Conservation (phyloP, 1,140 invertebrate species). For the Pogonomyrmex barbatus region DNA sequence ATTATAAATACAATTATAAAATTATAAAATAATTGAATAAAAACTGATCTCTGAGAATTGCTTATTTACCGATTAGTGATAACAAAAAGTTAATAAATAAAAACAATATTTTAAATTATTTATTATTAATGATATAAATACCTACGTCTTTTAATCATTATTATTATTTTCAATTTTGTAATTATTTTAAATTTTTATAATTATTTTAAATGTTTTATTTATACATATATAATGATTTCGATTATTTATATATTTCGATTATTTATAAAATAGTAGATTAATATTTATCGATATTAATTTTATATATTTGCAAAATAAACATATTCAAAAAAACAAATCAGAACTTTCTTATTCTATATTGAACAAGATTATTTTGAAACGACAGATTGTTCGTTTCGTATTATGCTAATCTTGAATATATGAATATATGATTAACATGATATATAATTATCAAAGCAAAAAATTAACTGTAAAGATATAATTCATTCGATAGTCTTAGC, state of each 20-base stretch:
- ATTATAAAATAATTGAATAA: neutral
- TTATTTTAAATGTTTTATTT: constrained; percentile 1
- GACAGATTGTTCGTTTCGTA: neutral
- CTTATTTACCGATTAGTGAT: constrained; percentile 36
- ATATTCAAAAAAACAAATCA: neutral
- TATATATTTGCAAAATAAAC: neutral
- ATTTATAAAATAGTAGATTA: neutral
- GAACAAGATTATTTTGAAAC: no score
- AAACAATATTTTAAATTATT: neutral
- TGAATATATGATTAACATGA: no score
- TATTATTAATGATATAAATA: neutral
- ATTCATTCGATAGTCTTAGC: neutral
- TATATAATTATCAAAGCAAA: neutral
- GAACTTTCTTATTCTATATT: no score
- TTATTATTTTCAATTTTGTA: neutral
- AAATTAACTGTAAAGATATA: neutral
- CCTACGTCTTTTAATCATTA: no score
- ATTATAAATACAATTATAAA: neutral
- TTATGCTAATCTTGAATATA: no score
- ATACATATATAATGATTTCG: neutral
- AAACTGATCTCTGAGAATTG: neutral
- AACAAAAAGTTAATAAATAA: neutral
- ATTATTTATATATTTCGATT: neutral
- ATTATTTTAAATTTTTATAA: neutral
- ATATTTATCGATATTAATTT: constrained; percentile 1